Base-by-base conservation (phyloP, 2,113 vertebrate species). In the Agelaius phoeniceus region DNA sequence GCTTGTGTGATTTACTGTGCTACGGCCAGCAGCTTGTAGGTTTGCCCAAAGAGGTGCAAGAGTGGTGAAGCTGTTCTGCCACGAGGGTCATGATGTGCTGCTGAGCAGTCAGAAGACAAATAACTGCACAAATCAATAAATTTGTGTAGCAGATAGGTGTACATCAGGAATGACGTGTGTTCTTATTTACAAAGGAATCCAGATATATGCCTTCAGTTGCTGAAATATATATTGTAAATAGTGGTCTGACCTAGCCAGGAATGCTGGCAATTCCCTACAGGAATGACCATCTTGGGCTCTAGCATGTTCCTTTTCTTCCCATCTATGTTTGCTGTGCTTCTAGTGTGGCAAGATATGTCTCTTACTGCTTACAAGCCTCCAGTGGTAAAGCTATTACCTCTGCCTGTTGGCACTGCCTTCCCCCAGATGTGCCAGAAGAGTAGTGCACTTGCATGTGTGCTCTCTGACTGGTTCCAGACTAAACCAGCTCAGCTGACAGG, bases 361-460 rank as follows among this genome's bases (percentile, higher is more conserved):
- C 19, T 11, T 62, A 44, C 37, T 92, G 48, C 35, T 75, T 79
- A 10, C 35, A 81, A 62, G 26, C 8, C 58, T 68, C 19, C 31
- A 65, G 41, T 48, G 49, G 33, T 73, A 89, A 54, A 94, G 15
- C 8, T 58, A 15, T 15, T 58, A 24, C 22, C 5, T 33, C 55
- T 72, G 26, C 22, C 33, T 83, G 7, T 52, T 68, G 35, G 27
- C 41, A 51, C 8, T 69, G 44, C 24, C 16, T 35, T 86, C 11
- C 55, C 33, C 6, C 0, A 83, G 15, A 33, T 12, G 21, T 33
- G 9, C 54, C 0, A 2, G 31, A 62, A 43, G 35, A 59, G 62
- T 33, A 73, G 30, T 15, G 44, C 0, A 1, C 28, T 76, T 76
- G 13, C 2, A 3, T 46, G 23, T 0, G 0, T 55, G 54, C 4